Base-by-base conservation (phyloP, 92 coral and sea anemone species). In the Hydrozoanthus gracilis region DNA sequence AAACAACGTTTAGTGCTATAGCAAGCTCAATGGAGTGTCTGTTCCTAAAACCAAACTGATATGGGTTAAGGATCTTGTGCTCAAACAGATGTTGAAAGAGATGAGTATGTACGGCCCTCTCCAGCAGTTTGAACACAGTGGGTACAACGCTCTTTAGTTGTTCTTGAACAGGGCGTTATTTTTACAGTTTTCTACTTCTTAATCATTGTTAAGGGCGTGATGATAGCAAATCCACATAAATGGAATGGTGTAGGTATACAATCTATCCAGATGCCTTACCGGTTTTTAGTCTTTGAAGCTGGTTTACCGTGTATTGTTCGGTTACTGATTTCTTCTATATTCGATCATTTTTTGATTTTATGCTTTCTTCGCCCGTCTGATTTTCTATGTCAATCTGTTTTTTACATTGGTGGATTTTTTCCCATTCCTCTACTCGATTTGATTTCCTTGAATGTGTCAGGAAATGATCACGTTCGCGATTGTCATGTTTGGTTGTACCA, bases 61-160 rank as follows among this genome's bases (percentile, higher is more conserved):
- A 70, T 12, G 50, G 74, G 74, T 49, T 70, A 11, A 70, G 74
- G 74, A 70, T 35, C 74, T 70, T 70, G 74, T 20, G 74, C 49
- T 35, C 74, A 70, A 9, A 49, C 45, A 70, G 74, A 70, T 70
- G 50, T 3, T 11, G 8, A 70, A 45, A 35, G 6, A 39, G 48
- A 47, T 44, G 75, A 70, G 15, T 70, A 44, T 70, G 75, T 35
- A 70, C 50, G 75, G 75, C 75, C 50, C 75, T 70, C 74, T 70
- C 74, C 74, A 70, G 13, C 74, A 70, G 74, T 70, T 70, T 70
- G 74, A 15, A 70, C 15, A 35, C 74, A 70, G 15, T 70, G 14
- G 47, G 74, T 8, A 69, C 7, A 9, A 39, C 14, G 49, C 48
- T 20, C 4, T 27, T 70, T 70, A 16, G 46, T 17, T 13, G 73